Base-by-base conservation (phyloP, 2,888 invertebrate genomes). In the Bhutanitis thaidina region DNA sequence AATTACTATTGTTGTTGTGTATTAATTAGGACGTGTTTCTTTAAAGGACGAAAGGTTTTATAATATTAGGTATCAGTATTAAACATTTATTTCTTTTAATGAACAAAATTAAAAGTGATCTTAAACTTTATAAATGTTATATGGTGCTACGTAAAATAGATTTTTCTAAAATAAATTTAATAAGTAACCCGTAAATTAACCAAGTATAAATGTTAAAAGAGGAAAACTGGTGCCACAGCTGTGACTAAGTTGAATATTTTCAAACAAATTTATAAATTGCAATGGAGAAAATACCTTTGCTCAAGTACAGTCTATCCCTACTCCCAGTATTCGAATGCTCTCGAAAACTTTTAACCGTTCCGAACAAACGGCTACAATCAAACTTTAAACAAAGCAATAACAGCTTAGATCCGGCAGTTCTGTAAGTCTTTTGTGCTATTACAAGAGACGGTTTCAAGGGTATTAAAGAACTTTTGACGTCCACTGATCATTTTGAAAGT, bases 401-500 rank as follows among this genome's bases (percentile, higher is more conserved):
- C 65, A 65, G 58, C 60, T 65, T 60, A 61, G 63, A 57, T 53
- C 57, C 54, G 55, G 47, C 60, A 56, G 58, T 59, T 57, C 56
- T 15, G 37, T 34, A 61, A 64, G 57, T 59, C 65, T 56, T 64
- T 67, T 69, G 71, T 71, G 64, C 65, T 68, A 66, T 72, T 69
- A 71, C 70, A 74, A 73, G 72, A 64, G 64, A 62, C 56, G 62
- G 47, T 69, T 66, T 64, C 61, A 64, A 67, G 67, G 62, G 73
- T 69, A 75, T 83, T 77, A 80, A 67, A 65, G 53, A 81, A 81
- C 72, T 84, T 79, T 74, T 69, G 76, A 77, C 71, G 69, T 69
- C 62, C 55, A 60, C 58, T 56, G 69, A 73, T 71, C 72, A 69
- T 60, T 53, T 16, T 27, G 3, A 43, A 43, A 15, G 37, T 37